Conservation (phyloP, 2,797 vertebrate species). For the Echiichthys vipera region DNA sequence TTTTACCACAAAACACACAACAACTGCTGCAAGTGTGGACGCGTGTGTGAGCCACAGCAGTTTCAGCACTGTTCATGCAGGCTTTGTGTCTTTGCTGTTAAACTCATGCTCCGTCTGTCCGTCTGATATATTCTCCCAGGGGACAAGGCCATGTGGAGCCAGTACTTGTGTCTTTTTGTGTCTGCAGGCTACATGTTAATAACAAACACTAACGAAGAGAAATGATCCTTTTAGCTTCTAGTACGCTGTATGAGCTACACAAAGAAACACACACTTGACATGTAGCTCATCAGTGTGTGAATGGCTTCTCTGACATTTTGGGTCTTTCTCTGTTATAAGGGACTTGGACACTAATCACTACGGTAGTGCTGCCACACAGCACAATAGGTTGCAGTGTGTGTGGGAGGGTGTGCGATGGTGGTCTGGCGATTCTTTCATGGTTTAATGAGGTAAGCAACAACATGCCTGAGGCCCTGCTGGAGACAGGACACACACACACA, state of each 20-base stretch:
- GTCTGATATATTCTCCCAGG: conserved; percentile 35
- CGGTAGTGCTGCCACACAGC: conserved; percentile 35
- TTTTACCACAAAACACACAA: no score
- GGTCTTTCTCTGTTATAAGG: conserved; percentile 58
- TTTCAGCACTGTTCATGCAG: no score
- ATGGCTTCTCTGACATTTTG: conserved; percentile 65
- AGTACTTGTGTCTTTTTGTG: conserved; percentile 59
- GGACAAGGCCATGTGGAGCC: conserved; percentile 30
- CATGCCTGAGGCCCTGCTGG: conserved; percentile 73
- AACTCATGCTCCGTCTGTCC: conserved; percentile 8
- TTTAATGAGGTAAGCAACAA: conserved; percentile 83
- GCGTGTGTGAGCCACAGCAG: no score
- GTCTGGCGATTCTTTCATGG: conserved; percentile 76
- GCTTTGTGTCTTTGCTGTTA: no score
- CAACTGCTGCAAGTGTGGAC: no score
- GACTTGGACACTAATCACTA: conserved; percentile 64
- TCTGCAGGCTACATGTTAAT: conserved; percentile 72
- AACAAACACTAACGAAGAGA: conserved; percentile 76
- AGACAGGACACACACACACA: conserved; percentile 70
- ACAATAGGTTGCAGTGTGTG: conserved; percentile 71
- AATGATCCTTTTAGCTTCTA: conserved; percentile 70
- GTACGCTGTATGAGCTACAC: conserved; percentile 43
- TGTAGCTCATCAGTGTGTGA: conserved; percentile 48
- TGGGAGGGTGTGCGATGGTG: conserved; percentile 57
- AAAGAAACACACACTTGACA: conserved; percentile 64